Evolutionary conservation across 2,113 vertebrate species (phyloP).

Genomic region (Pleuronectes platessa): DNA sequence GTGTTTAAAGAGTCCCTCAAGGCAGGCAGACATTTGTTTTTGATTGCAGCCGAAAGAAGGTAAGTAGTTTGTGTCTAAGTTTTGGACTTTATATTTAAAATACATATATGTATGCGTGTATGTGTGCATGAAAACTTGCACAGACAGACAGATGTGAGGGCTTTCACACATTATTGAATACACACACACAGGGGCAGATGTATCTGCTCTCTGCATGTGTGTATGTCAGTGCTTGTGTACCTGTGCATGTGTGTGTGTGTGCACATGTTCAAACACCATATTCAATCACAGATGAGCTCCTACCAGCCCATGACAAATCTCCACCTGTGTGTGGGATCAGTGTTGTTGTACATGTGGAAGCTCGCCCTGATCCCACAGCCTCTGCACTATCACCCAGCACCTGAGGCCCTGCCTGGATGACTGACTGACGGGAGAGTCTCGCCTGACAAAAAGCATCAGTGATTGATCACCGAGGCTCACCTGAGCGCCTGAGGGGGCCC

Average conservation of each 20-base stretch:
- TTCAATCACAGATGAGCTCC: conserved; percentile 76
- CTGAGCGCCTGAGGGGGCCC: conserved; percentile 75
- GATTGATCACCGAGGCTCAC: conserved; percentile 75
- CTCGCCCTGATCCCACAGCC: conserved; percentile 73
- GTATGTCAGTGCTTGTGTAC: background rate
- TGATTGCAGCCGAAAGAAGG: conserved; percentile 60
- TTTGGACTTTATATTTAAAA: conserved; percentile 25
- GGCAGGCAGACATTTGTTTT: conserved; percentile 72
- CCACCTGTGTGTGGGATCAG: conserved; percentile 79
- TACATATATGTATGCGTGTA: background rate
- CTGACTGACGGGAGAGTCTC: conserved; percentile 76
- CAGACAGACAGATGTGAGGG: background rate
- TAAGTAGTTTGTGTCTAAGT: conserved; percentile 41
- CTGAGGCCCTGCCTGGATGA: conserved; percentile 69
- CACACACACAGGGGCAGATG: background rate
- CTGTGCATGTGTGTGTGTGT: no score
- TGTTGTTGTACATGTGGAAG: conserved; percentile 77
- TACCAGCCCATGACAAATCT: conserved; percentile 78
- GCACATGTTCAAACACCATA: conserved; percentile 58
- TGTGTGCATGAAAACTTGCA: background rate
- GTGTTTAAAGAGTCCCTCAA: conserved; percentile 70
- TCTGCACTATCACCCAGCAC: conserved; percentile 74
- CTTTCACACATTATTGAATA: conserved; percentile 9
- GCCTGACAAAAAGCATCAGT: conserved; percentile 72
- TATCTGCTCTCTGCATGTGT: background rate